phyloP scores from a whole-genome alignment of 2,888 invertebrate genomes.

The Lutraria lutraria region DNA sequence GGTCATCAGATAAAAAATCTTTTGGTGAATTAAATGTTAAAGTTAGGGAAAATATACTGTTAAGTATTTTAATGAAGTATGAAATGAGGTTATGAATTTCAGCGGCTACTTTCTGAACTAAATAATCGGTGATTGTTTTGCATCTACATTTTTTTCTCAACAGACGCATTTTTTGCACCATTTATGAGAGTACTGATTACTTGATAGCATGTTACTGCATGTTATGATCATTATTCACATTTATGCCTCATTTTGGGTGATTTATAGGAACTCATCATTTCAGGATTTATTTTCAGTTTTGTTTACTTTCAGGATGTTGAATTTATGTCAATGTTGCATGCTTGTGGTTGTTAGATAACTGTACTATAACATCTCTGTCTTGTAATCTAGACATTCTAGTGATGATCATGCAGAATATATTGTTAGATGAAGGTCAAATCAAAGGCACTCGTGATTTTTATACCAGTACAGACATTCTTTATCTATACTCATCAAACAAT shows the following conservation, averaged over 20 bases:
- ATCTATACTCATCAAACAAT: too few relatives aligned
- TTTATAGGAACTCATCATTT: background rate
- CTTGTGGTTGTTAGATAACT: background rate
- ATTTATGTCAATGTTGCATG: background rate
- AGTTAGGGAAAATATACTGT: background rate
- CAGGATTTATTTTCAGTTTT: background rate
- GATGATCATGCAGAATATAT: background rate
- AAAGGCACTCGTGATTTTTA: too few relatives aligned
- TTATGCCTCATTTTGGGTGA: slow-evolving; percentile 2
- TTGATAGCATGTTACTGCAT: slow-evolving; percentile 17
- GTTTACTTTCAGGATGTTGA: background rate
- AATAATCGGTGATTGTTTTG: background rate
- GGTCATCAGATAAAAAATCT: background rate
- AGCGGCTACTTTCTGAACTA: background rate
- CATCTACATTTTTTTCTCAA: background rate
- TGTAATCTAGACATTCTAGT: background rate
- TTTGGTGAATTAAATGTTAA: background rate
- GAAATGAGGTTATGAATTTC: slow-evolving; percentile 16
- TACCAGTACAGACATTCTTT: too few relatives aligned
- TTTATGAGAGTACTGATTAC: background rate
- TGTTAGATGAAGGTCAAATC: background rate
- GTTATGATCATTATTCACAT: background rate
- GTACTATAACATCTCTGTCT: background rate
- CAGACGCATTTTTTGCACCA: background rate
- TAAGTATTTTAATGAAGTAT: background rate